A percentile compares a stretch with the other conserved stretches of the same genome.
Evolutionary conservation across 1,140 invertebrate species (phyloP).

Genomic region (Pollicipes pollicipes): DNA sequence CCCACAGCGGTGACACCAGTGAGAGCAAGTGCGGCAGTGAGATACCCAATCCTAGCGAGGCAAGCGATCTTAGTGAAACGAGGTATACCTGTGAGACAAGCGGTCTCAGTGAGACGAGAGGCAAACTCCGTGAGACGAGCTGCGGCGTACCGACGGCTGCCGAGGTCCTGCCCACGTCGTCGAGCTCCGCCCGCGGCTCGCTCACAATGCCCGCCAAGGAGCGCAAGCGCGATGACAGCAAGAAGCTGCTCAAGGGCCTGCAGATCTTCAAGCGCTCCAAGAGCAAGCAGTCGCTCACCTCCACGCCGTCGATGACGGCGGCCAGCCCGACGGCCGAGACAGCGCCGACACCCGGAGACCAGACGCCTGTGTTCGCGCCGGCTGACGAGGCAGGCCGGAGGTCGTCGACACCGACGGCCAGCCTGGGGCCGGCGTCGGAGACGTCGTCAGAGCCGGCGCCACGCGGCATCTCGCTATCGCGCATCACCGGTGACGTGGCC

Average conservation of each 20-base stretch:
- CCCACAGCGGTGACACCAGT: not conserved
- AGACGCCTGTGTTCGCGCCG: not conserved
- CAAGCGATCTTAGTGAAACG: not conserved
- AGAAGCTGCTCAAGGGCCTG: not conserved
- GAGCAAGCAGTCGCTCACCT: not conserved
- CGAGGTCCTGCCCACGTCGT: not conserved
- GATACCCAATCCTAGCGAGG: too few species aligned
- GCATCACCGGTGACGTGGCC: not conserved
- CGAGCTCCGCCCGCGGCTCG: too few species aligned
- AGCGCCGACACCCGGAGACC: too few species aligned
- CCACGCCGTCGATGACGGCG: not conserved
- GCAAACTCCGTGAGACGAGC: not conserved
- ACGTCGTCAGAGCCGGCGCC: too few species aligned
- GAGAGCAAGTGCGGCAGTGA: not conserved
- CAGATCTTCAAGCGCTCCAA: not conserved
- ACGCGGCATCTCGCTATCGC: not conserved
- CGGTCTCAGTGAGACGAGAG: not conserved
- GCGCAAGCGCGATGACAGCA: not conserved
- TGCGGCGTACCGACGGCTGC: not conserved
- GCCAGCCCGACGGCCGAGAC: not conserved
- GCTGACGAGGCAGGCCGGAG: too few species aligned
- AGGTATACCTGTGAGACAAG: not conserved
- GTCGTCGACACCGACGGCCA: not conserved
- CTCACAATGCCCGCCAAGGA: not conserved
- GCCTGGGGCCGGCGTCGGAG: not conserved